phyloP scores from a whole-genome alignment of 1,140 invertebrate genomes.

The Neuroterus valhalla region DNA sequence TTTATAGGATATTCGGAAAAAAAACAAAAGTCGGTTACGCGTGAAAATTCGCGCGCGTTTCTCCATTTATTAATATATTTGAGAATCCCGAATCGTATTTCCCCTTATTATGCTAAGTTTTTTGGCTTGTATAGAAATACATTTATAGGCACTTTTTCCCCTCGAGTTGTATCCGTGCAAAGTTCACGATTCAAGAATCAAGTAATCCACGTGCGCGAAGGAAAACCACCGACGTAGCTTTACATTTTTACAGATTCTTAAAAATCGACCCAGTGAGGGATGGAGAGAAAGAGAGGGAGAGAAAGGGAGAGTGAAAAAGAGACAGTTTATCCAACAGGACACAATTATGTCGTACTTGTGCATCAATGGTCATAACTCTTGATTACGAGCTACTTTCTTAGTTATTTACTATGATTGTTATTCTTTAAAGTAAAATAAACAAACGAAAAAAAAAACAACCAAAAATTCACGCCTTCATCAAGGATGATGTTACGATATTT shows the following conservation, averaged over 20 bases:
- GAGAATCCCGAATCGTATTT: constrained; percentile 30
- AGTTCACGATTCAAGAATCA: neutral
- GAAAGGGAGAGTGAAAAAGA: constrained; percentile 38
- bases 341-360: constrained; percentile 32
- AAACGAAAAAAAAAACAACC: constrained; percentile 46
- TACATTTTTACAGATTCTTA: constrained; percentile 45
- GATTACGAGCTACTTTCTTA: constrained; percentile 63
- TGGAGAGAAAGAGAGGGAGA: constrained; percentile 1
- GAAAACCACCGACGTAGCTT: constrained; percentile 6
- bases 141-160: constrained; percentile 24
- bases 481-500: constrained; percentile 62
- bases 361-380: constrained; percentile 60
- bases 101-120: constrained; percentile 34
- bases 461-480: constrained; percentile 60
- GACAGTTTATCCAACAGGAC: constrained; percentile 5
- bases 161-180: constrained; percentile 17
- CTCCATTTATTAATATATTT: constrained; percentile 31
- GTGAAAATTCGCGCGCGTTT: neutral
- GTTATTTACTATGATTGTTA: constrained; percentile 65
- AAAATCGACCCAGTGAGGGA: constrained; percentile 32
- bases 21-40: neutral
- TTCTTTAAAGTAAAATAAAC: constrained; percentile 54
- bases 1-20: constrained; percentile 38
- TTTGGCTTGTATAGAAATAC: constrained; percentile 42
- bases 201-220: neutral